Evolutionary conservation across 2,113 vertebrate genomes (phyloP), one percentile per base, ranked within the genome.

Genomic region (Hipposideros armiger): DNA sequence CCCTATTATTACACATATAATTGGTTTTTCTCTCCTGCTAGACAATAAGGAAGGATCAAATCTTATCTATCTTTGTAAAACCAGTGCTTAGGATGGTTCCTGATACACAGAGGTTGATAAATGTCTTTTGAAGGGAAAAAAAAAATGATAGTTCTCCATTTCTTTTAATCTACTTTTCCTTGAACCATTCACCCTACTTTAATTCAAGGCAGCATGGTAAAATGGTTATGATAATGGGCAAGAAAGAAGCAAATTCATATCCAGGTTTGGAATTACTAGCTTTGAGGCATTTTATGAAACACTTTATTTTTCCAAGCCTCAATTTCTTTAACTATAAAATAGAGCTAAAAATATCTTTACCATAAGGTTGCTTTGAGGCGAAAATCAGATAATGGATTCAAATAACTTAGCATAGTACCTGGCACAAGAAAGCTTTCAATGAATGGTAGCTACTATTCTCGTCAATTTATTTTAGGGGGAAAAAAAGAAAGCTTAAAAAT

Each of bases 401-500:
- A 87, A 97, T 26, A 36, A 58, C n/a, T 78, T 94, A 88, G 36
- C 32, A 80, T 4, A 54, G 67, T 50, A 40, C 62, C 47, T 62
- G n/a, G 62, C 30, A 87, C n/a, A 95, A 81, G 64, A 50, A 91
- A 88, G 69, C 32, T 77, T 81, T 87, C 50, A 47, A 73, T 40
- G 8, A 93, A 69, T 1, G 91, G 67, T 17, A 88, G 56, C 17
- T 69, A 92, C n/a, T 76, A 76, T 80, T 80, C 69, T 40, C 14
- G 77, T 40, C 50, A 80, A 92, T 50, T 90, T 85, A 40, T 86
- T 94, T 84, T 69, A 81, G 52, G n/a, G 36, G 45, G n/a, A 66
- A 54, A 66, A 54, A 67, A 88, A 74, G 17, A 56, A 94, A 96
- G 85, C 14, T 91, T 92, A 83, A 91, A 94, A 95, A 95, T 88